A percentile compares a stretch with the other conserved stretches of the same genome.
Evolutionary conservation across 2,888 invertebrate genomes (phyloP).

Genomic region (Caenorhabditis sp.): DNA sequence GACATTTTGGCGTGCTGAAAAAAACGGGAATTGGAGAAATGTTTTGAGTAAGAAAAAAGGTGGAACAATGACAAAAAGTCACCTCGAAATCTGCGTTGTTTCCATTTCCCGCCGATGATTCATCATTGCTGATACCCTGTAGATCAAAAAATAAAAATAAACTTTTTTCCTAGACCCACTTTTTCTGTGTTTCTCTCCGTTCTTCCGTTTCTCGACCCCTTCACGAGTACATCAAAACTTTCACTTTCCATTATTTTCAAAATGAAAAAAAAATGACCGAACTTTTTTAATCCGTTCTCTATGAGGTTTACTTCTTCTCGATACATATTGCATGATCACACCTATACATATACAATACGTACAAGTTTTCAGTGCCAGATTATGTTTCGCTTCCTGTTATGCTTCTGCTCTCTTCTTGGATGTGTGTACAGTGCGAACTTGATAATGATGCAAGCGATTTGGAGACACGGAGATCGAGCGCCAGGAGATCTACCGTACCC

Average conservation of each 20-base stretch:
- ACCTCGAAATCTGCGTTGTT: too few species aligned
- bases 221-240: slow-evolving; percentile 23
- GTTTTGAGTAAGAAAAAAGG: not conserved
- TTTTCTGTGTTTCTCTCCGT: not conserved
- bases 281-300: slow-evolving; percentile 4
- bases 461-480: slow-evolving; percentile 93
- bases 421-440: slow-evolving; percentile 46
- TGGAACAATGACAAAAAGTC: too few species aligned
- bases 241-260: not conserved
- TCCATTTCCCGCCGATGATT: not conserved
- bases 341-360: not conserved
- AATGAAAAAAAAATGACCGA: not conserved
- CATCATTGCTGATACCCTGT: not conserved
- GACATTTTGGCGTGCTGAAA: not conserved
- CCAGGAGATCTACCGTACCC: slow-evolving; percentile 85
- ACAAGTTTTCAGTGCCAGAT: slow-evolving; percentile 23
- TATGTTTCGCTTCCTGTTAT: not conserved
- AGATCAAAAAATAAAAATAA: not conserved
- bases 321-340: not conserved
- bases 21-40: not conserved
- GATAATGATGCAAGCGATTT: slow-evolving; percentile 86
- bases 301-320: not conserved
- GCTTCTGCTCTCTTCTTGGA: not conserved
- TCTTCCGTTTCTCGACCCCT: not conserved
- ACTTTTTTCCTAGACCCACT: not conserved